Base-by-base conservation (phyloP, 2,888 invertebrate genomes). In the Oligia strigilis region DNA sequence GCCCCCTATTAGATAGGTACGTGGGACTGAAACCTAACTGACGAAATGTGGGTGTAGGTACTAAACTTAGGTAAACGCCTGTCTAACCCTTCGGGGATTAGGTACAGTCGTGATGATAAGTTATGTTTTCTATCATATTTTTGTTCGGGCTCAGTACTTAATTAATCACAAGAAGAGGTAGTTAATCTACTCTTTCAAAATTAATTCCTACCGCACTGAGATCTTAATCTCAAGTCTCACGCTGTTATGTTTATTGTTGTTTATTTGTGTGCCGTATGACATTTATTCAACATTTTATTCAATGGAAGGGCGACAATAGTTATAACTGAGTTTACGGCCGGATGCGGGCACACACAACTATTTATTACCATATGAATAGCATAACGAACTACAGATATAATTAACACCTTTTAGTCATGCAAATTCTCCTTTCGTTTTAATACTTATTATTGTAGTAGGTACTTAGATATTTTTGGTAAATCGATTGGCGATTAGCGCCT, bases 261-360 rank as follows among this genome's bases (percentile, higher is more conserved):
- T 81, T 86, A 84, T 84, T 81, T 81, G 72, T 82, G 49, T 78
- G 67, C 62, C 52, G 70, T 80, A 73, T 78, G 74, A 83, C 85
- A 87, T 81, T 75, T 84, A 78, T 81, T 80, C 74, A 70, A 75
- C 75, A 77, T 80, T 81, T 84, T 80, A 83, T 89, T 89, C 64
- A 82, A 88, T 88, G 71, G 81, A 88, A 84, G 81, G 80, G 84
- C 78, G 81, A 85, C 84, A 87, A 85, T 85, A 76, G 86, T 78
- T 82, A 81, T 82, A 78, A 79, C 78, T 83, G 65, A 46, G 78
- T 87, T 88, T 85, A 85, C 77, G 84, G 78, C 86, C 87, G 88
- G 90, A 90, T 90, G 90, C 90, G 90, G 90, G 90, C 80, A 72
- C 84, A 83, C 80, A 80, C 88, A 81, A 46, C 69, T 78, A 70